These are phyloP conservation scores for Calephelis virginiensis DNA, from an alignment of 1,140 invertebrate species.

Conservation along the genomic window DNA sequence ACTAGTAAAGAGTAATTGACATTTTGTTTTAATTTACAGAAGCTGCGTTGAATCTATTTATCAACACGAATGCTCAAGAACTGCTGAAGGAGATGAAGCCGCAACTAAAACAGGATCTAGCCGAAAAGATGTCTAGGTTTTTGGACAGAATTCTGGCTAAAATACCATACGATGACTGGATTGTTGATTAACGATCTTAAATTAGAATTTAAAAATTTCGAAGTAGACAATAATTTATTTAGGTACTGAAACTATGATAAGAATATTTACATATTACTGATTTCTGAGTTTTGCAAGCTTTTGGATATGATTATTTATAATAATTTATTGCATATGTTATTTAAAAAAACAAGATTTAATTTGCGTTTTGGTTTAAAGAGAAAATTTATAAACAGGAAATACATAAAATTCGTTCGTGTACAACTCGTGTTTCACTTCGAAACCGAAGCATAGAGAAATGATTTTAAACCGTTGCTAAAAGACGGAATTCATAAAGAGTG, in stretches of 20 bases:
- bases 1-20: neutral
- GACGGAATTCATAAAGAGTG: too few relatives aligned
- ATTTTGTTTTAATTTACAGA: slow-evolving; percentile 76
- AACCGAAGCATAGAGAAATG: neutral
- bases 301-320: neutral
- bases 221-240: slow-evolving; percentile 2
- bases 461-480: too few relatives aligned
- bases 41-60: slow-evolving; percentile 90
- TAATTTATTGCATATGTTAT: neutral
- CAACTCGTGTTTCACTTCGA: neutral
- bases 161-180: slow-evolving; percentile 88
- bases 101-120: slow-evolving; percentile 86
- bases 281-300: neutral
- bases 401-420: neutral
- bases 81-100: slow-evolving; percentile 92
- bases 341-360: neutral
- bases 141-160: slow-evolving; percentile 86
- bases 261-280: neutral
- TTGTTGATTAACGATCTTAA: slow-evolving; percentile 44
- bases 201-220: neutral
- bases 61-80: slow-evolving; percentile 90
- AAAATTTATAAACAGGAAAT: neutral
- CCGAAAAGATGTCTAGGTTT: slow-evolving; percentile 86
- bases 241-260: neutral
- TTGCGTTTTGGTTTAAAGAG: neutral